phyloP scores from a whole-genome alignment of 2,888 invertebrate genomes.

The Drosophila paracracens region DNA sequence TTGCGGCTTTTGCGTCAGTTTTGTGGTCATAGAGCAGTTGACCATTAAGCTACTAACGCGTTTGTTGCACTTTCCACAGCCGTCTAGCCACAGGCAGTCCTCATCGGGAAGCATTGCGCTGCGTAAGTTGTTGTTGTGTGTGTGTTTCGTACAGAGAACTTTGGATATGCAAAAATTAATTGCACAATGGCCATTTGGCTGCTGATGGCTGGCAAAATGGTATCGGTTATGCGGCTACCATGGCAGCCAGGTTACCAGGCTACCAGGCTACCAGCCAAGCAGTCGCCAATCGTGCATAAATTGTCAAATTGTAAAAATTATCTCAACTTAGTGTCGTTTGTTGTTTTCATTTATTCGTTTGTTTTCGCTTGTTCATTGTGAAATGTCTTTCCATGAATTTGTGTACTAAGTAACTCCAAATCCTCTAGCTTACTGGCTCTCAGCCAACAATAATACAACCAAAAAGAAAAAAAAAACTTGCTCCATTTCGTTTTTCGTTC shows the following conservation, averaged over 20 bases:
- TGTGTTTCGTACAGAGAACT: conserved; percentile 54
- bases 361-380: conserved; percentile 62
- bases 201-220: conserved; percentile 6
- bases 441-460: background rate
- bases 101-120: conserved; percentile 71
- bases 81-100: conserved; percentile 68
- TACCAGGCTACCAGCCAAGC: conserved; percentile 29
- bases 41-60: conserved; percentile 60
- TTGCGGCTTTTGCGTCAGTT: conserved; percentile 24
- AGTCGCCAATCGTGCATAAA: conserved; percentile 75
- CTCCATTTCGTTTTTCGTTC: conserved; percentile 70
- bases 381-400: conserved; percentile 73
- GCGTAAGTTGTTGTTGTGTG: conserved; percentile 53
- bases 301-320: conserved; percentile 83
- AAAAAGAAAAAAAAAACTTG: conserved; percentile 43
- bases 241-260: conserved; percentile 5
- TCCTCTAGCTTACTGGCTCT: conserved; percentile 33
- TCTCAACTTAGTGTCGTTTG: conserved; percentile 73
- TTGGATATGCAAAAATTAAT: conserved; percentile 69
- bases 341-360: conserved; percentile 30
- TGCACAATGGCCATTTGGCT: conserved; percentile 66
- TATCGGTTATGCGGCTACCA: conserved; percentile 23
- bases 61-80: conserved; percentile 46
- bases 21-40: conserved; percentile 17
- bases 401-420: conserved; percentile 51